Base-by-base conservation (phyloP, 2,888 invertebrate species). In the Noctuana brunneofusca region DNA sequence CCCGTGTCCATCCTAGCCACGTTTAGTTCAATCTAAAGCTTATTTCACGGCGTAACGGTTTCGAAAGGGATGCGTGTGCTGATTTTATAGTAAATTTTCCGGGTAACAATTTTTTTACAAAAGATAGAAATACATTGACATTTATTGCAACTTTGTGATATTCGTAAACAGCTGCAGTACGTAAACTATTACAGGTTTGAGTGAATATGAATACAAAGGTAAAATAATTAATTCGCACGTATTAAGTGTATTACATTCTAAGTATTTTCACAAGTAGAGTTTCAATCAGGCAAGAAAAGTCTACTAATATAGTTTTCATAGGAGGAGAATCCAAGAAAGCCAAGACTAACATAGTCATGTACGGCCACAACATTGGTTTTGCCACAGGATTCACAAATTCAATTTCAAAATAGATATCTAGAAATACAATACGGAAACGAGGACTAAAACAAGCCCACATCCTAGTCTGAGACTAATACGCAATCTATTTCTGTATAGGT, bases 401-500 rank as follows among this genome's bases (percentile, higher is more conserved):
- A 32, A 32, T 38, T 12, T 49, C 12, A 49, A 49, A 24, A 14
- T 9, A 14, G 14, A n/a, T 49, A 27, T 12, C 30, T 12, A 43
- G 41, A 43, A 59, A 53, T 32, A 43, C 20, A 52, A n/a, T 52
- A 41, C 59, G 53, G 59, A 53, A 59, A 35, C 3, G 53, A 53
- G 32, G 59, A 60, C 46, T 43, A 60, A 60, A 60, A 53, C 59
- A 43, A 30, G 12, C 59, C 59, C 53, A 53, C 59, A 60, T 60
- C 59, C 59, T 60, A 60, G 59, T 60, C 59, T 59, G 59, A 32
- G 24, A 55, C 48, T 53, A 55, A 55, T 38, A 53, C 35, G 22
- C 32, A 24, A 18, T 62, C 60, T 62, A 62, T 62, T 62, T 38
- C 54, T 62, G 60, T 48, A 49, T 12, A n/a, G n/a, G n/a, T n/a